Base-by-base conservation (phyloP, 2,888 invertebrate species). In the Diabrotica balteata region DNA sequence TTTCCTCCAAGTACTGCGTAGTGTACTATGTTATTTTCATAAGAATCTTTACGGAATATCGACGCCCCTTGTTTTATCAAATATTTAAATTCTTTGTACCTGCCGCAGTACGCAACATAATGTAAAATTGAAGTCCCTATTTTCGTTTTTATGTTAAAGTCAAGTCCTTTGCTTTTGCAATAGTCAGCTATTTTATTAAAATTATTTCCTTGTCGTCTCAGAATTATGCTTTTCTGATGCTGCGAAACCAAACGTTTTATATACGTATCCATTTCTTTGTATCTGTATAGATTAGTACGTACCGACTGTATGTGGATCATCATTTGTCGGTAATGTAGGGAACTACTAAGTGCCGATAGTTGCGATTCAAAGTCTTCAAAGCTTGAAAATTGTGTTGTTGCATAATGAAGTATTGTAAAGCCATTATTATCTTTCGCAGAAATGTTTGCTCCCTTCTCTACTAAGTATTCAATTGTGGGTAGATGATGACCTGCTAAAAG, bases 1-100 rank as follows among this genome's bases (percentile, higher is more conserved):
- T 50, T 57, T 17, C 57, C 63, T 9, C 63, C 63, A 22, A 63
- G 44, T 7, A 51, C 57, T 17, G 63, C 63, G 10, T 49, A 57
- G 8, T 63, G 63, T 22, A 63, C 17, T 22, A 50, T 57, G 50
- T 43, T 63, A 17, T 57, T 57, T 10, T 51, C 57, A 44, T 63
- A 55, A 43, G 7, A 11, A 45, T 57, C 63, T 44, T 46, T 11
- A 57, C 2, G 9, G 7, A 50, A 9, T 6, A 63, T 5, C 17
- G n/a, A n/a, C 17, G 55, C 63, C 43, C 51, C 58, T 44, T 8
- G 1, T 4, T 43, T 17, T 2, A 57, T 43, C 2, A 63, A 22
- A 50, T 32, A 51, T n/a, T 43, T 43, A 51, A 63, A 63, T 51
- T 63, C 63, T 42, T 63, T 44, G 9, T 57, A 8, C 0, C 50